Conservation (phyloP, 1,140 invertebrate genomes). For the Euschistus heros region DNA sequence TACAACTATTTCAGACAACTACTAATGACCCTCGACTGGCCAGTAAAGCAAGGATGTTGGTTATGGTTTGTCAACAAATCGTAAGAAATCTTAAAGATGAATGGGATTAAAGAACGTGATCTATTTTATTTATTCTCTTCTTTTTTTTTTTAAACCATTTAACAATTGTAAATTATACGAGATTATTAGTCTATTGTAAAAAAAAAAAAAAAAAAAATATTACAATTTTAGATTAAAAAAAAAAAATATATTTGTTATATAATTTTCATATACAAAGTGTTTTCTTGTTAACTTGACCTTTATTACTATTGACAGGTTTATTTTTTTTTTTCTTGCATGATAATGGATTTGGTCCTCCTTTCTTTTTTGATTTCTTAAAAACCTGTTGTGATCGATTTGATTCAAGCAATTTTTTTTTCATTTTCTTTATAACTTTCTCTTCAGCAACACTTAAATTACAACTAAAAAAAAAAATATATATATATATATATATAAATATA, state of each 20-base stretch:
- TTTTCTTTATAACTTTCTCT: slow-evolving; percentile 42
- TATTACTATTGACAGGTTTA: too few species aligned
- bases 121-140: too few species aligned
- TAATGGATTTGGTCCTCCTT: slow-evolving; percentile 37
- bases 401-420: slow-evolving; percentile 43
- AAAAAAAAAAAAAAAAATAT: too few species aligned
- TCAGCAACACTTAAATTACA: slow-evolving; percentile 40
- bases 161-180: too few species aligned
- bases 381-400: slow-evolving; percentile 5
- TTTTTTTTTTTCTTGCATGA: too few species aligned
- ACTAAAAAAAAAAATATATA: slow-evolving; percentile 26
- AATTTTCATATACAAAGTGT: too few species aligned
- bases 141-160: too few species aligned
- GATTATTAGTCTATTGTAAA: too few species aligned
- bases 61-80: slow-evolving; percentile 46
- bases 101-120: neutral
- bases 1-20: slow-evolving; percentile 53
- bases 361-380: slow-evolving; percentile 45
- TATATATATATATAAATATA: too few species aligned
- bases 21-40: slow-evolving; percentile 57
- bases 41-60: slow-evolving; percentile 62
- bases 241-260: too few species aligned
- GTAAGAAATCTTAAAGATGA: slow-evolving; percentile 4
- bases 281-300: too few species aligned
- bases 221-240: too few species aligned